Percentiles rank a stretch among this genome's conserved stretches.
Evolutionary conservation across 2,888 invertebrate species (phyloP).

Genomic region (Copidosoma aretas): DNA sequence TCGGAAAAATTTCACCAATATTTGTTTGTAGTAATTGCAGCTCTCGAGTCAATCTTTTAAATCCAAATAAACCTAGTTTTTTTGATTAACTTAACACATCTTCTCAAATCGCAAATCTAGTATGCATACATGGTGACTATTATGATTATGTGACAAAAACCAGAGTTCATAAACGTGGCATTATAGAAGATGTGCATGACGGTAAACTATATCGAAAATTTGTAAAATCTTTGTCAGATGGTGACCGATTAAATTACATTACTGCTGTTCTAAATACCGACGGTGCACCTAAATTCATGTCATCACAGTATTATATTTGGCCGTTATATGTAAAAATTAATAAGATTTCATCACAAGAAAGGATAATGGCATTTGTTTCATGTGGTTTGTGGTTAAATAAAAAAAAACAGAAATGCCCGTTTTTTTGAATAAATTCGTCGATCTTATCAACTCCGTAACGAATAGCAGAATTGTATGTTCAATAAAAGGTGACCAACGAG

Average conservation of each 20-base stretch:
- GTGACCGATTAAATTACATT: slow-evolving; percentile 9
- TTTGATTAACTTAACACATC: slow-evolving; percentile 5
- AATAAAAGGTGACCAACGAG: not conserved
- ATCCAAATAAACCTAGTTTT: slow-evolving; percentile 1
- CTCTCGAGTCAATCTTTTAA: not conserved
- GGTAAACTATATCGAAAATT: slow-evolving; percentile 16
- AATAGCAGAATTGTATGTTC: not conserved
- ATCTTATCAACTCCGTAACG: slow-evolving; percentile 3
- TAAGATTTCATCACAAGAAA: slow-evolving; percentile 10
- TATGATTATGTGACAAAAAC: slow-evolving; percentile 8
- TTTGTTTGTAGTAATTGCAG: not conserved
- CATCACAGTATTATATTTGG: slow-evolving; percentile 20
- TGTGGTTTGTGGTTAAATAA: slow-evolving; percentile 14
- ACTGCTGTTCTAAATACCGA: slow-evolving; percentile 14
- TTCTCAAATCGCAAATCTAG: slow-evolving; percentile 15
- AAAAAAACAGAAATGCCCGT: slow-evolving; percentile 18
- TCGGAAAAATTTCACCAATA: not conserved
- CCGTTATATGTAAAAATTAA: slow-evolving; percentile 20
- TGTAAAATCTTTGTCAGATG: not conserved
- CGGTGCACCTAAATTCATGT: slow-evolving; percentile 18
- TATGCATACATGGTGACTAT: slow-evolving; percentile 1
- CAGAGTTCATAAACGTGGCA: not conserved
- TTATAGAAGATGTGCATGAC: slow-evolving; percentile 15
- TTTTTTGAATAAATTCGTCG: slow-evolving; percentile 8
- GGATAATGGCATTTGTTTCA: slow-evolving; percentile 8